Base-by-base conservation (phyloP, 2,797 vertebrate species). In the Sciurus vulgaris region DNA sequence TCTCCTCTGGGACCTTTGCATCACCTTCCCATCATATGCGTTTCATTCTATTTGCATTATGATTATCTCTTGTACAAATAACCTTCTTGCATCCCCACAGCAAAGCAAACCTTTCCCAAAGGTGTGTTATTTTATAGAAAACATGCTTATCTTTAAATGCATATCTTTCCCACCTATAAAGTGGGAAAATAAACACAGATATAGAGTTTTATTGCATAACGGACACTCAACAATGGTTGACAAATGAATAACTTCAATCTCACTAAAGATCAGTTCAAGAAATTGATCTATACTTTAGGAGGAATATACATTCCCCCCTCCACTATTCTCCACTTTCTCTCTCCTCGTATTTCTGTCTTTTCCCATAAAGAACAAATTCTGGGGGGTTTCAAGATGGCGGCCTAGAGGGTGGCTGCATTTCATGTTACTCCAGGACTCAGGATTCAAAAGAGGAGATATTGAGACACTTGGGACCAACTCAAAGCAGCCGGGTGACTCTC, bases 71-170 rank as follows among this genome's bases (percentile, higher is more conserved):
- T 79, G 72, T 26, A 26, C 15, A 73, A 61, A 13, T 1, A 70
- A 56, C 4, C 9, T 89, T 74, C 44, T n/a, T 78, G 1, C 47
- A 81, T 54, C n/a, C n/a, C 30, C 81, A 6, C 7, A 49, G 59
- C 38, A 84, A 74, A 76, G 30, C 9, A 35, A 44, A 86, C 44
- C 24, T 63, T 79, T 78, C 54, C 93, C 51, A 82, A 89, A 14
- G 26, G n/a, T 51, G 26, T 72, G 56, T 33, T 78, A 47, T 90
- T 77, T 83, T 59, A 30, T 1, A 86, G 51, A 70, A 17, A 83
- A 26, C 2, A 84, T 2, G 38, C 20, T 6, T 20, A 61, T 85
- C 63, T 82, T 70, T 38, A 54, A 81, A 35, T 7, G 0, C 44
- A 5, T 77, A 82, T 74, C 20, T 69, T 79, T 79, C 89, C 74